A percentile compares a stretch with the other conserved stretches of the same genome.
phyloP scores from a whole-genome alignment of 2,113 vertebrate species.

The Girardinichthys multiradiatus region DNA sequence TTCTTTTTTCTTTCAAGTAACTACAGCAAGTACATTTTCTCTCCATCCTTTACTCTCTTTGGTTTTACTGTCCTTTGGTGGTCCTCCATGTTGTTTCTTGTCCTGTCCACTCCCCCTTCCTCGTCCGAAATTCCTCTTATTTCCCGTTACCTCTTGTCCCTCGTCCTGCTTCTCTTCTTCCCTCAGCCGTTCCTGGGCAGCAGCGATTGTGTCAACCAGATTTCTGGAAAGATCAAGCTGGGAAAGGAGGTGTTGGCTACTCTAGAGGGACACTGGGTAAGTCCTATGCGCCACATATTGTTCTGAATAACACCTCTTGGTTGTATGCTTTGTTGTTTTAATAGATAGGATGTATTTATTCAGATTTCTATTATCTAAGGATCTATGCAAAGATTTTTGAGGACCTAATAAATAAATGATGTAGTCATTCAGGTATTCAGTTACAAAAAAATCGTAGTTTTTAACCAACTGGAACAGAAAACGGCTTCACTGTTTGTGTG shows the following conservation, averaged over 20 bases:
- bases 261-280: constrained; percentile 97
- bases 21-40: not conserved
- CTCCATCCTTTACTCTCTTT: not conserved
- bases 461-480: not conserved
- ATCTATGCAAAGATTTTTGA: no score
- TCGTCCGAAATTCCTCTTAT: not conserved
- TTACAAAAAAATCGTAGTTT: no score
- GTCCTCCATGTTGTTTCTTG: not conserved
- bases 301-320: not conserved
- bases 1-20: not conserved
- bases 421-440: no score
- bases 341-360: no score
- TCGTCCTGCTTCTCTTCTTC: constrained; percentile 30
- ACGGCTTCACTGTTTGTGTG: not conserved
- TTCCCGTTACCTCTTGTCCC: not conserved
- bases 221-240: constrained; percentile 96
- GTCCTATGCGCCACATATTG: constrained; percentile 20
- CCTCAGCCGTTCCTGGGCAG: constrained; percentile 95
- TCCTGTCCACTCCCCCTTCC: not conserved
- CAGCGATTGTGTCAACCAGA: constrained; percentile 94
- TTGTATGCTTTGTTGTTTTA: no score
- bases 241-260: constrained; percentile 97
- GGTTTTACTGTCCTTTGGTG: not conserved
- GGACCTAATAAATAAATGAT: no score
- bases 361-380: no score